Percentiles rank a stretch among this genome's conserved stretches.
phyloP scores from a whole-genome alignment of 2,797 vertebrate species.

The Muscicapa comitata region DNA sequence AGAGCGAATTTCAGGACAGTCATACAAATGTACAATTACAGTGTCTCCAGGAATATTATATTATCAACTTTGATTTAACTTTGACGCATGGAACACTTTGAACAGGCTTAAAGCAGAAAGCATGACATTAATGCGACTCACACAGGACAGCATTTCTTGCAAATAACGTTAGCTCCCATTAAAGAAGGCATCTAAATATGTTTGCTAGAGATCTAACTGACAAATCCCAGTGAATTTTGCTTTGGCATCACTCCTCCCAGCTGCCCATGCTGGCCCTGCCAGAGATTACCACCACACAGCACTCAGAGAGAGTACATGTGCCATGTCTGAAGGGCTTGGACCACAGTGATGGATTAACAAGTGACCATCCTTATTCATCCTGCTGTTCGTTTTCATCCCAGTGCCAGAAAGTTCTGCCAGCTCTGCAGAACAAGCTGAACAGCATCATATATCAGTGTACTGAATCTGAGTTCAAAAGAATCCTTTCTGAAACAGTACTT shows the following conservation, averaged over 20 bases:
- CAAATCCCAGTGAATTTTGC: background rate
- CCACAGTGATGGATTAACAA: background rate
- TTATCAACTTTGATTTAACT: background rate
- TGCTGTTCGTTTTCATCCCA: background rate
- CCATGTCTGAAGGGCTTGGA: background rate
- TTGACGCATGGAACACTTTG: background rate
- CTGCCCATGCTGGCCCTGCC: background rate
- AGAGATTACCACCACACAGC: background rate
- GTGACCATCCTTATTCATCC: background rate
- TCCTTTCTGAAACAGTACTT: background rate
- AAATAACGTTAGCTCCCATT: background rate
- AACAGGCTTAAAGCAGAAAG: background rate
- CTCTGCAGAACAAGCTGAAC: background rate
- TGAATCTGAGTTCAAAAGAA: background rate
- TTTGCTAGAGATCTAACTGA: background rate
- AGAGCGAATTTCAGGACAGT: background rate
- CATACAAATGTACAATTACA: background rate
- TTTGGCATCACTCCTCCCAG: background rate
- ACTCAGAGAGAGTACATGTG: background rate
- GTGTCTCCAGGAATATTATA: background rate
- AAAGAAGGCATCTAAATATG: background rate
- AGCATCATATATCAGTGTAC: background rate
- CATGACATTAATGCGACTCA: background rate
- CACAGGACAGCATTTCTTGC: background rate
- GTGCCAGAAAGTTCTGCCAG: background rate